phyloP scores from a whole-genome alignment of 2,113 vertebrate genomes.

The Malurus melanocephalus region DNA sequence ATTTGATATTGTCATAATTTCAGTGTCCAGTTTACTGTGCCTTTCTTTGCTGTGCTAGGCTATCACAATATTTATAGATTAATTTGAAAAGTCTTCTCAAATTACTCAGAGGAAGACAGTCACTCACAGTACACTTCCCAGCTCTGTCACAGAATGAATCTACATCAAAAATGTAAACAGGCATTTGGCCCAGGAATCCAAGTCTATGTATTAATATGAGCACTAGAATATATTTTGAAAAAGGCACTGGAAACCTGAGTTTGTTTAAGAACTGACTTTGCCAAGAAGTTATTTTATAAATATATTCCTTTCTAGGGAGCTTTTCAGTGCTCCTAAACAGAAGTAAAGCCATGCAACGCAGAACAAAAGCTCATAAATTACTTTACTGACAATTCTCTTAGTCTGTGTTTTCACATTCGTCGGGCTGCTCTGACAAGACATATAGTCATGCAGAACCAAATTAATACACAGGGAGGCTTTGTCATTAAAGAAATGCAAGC shows the following conservation, averaged over 20 bases:
- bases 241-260: background rate
- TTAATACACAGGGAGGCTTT: slow-evolving; percentile 72
- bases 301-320: background rate
- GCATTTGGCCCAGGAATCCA: background rate
- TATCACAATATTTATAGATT: background rate
- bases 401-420: slow-evolving; percentile 53
- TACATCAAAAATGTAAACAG: background rate
- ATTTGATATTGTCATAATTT: background rate
- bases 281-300: background rate
- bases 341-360: background rate
- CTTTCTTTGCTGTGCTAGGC: background rate
- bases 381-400: slow-evolving; percentile 47
- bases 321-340: background rate
- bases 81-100: background rate
- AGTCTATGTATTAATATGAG: too few species aligned
- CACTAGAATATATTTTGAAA: background rate
- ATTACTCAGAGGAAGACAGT: background rate
- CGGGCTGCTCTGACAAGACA: slow-evolving; percentile 54
- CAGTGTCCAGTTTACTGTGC: background rate
- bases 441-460: slow-evolving; percentile 58
- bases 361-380: slow-evolving; percentile 18
- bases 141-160: background rate
- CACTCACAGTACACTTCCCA: background rate
- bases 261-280: background rate
- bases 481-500: slow-evolving; percentile 71